phyloP scores from a whole-genome alignment of 1,140 invertebrate genomes.

The Caenorhabditis inopinata region DNA sequence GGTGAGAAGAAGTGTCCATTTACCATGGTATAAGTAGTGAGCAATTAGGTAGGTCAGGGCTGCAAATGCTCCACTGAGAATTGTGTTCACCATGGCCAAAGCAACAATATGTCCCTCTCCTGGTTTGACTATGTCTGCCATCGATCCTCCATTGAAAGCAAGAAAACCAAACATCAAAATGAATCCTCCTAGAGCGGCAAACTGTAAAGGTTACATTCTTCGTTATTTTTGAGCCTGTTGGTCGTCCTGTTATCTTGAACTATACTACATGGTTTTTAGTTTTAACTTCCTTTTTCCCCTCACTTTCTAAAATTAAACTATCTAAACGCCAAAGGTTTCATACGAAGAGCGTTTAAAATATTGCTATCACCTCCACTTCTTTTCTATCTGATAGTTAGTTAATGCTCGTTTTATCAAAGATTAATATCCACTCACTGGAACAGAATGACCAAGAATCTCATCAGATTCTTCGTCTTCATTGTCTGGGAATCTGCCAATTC shows the following conservation, averaged over 20 bases:
- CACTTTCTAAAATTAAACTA: slow-evolving; percentile 7
- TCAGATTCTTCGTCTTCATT: slow-evolving; percentile 50
- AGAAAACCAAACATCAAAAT: slow-evolving; percentile 72
- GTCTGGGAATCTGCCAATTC: slow-evolving; percentile 67
- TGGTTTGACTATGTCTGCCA: slow-evolving; percentile 68
- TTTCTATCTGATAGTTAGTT: neutral
- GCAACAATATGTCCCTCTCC: slow-evolving; percentile 69
- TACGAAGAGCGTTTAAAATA: neutral
- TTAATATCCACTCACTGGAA: slow-evolving; percentile 66
- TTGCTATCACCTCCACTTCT: neutral
- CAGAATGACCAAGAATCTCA: slow-evolving; percentile 69
- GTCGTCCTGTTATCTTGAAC: too few species aligned
- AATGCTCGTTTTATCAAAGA: neutral
- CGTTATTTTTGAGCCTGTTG: neutral
- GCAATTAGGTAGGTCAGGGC: slow-evolving; percentile 67
- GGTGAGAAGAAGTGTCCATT: slow-evolving; percentile 70
- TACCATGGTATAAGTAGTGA: slow-evolving; percentile 55
- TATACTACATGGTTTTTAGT: too few species aligned
- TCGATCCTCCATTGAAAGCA: slow-evolving; percentile 72
- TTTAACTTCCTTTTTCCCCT: neutral
- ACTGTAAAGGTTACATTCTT: slow-evolving; percentile 57
- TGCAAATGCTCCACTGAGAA: slow-evolving; percentile 70
- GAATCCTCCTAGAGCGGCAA: slow-evolving; percentile 71
- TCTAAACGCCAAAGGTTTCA: slow-evolving; percentile 10
- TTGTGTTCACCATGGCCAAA: slow-evolving; percentile 70